These are phyloP conservation scores for Megaustenia siamemsis DNA, from an alignment of 2,888 invertebrate species.

Conservation along the genomic window DNA sequence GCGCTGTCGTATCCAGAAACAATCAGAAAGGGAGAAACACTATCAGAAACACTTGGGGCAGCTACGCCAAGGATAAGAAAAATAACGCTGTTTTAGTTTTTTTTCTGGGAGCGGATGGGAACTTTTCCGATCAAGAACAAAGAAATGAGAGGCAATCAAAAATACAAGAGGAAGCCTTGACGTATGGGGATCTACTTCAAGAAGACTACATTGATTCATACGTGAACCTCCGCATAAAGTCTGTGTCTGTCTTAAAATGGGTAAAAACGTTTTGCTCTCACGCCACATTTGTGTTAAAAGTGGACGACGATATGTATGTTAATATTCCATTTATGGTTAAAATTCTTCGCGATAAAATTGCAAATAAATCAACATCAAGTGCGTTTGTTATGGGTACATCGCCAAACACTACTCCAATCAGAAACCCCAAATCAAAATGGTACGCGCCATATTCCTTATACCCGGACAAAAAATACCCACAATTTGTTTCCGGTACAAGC, in stretches of 20 bases:
- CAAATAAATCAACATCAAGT: neutral
- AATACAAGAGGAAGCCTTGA: conserved; percentile 67
- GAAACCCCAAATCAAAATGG: conserved; percentile 91
- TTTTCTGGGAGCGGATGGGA: conserved; percentile 66
- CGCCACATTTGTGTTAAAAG: conserved; percentile 79
- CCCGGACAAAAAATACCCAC: conserved; percentile 88
- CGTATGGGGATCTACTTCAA: conserved; percentile 75
- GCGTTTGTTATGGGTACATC: conserved; percentile 63
- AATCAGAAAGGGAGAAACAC: conserved; percentile 67
- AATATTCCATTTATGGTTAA: conserved; percentile 61
- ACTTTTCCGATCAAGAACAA: neutral
- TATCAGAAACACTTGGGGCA: conserved; percentile 77
- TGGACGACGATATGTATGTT: conserved; percentile 73
- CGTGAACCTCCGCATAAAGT: conserved; percentile 80
- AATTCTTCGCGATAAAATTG: conserved; percentile 39
- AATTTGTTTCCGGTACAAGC: conserved; percentile 94
- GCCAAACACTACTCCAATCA: conserved; percentile 83
- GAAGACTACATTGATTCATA: conserved; percentile 79
- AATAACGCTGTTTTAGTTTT: conserved; percentile 68
- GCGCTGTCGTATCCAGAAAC: conserved; percentile 68
- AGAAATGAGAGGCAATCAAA: conserved; percentile 51
- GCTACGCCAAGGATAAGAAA: conserved; percentile 56
- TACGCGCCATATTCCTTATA: conserved; percentile 90
- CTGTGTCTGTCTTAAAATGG: conserved; percentile 80
- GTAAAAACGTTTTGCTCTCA: conserved; percentile 76